Conservation (phyloP, 2,888 invertebrate species). For the Sturmia bella region DNA sequence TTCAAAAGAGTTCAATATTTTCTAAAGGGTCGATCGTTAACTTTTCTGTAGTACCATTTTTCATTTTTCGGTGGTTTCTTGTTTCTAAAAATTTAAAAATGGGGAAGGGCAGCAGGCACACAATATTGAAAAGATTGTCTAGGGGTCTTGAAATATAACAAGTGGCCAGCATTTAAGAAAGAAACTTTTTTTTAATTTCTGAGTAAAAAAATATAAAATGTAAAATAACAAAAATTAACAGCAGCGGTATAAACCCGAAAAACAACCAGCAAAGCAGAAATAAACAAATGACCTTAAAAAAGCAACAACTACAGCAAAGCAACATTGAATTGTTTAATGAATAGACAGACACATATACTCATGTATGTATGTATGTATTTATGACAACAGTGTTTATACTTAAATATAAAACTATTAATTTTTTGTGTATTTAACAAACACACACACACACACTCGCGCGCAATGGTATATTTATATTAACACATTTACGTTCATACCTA, state of each 20-base stretch:
- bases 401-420: too few relatives aligned
- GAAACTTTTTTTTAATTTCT: not conserved
- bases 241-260: constrained; percentile 6
- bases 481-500: too few relatives aligned
- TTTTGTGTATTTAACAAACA: too few relatives aligned
- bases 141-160: constrained; percentile 63
- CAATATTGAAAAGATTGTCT: constrained; percentile 53
- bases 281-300: not conserved
- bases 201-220: constrained; percentile 2
- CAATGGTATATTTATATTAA: too few relatives aligned
- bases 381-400: not conserved
- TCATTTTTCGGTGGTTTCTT: not conserved
- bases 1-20: not conserved
- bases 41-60: not conserved
- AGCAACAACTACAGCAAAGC: constrained; percentile 4
- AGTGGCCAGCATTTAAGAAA: constrained; percentile 41
- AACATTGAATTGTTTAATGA: not conserved
- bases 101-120: constrained; percentile 30
- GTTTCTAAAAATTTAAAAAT: not conserved
- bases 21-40: not conserved
- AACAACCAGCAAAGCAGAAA: constrained; percentile 12
- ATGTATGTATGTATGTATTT: constrained; percentile 1
- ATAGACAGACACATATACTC: not conserved
- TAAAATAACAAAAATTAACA: constrained; percentile 11
- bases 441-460: too few relatives aligned